phyloP scores from a whole-genome alignment of 2,888 invertebrate species.

The Drosophila planitibia region DNA sequence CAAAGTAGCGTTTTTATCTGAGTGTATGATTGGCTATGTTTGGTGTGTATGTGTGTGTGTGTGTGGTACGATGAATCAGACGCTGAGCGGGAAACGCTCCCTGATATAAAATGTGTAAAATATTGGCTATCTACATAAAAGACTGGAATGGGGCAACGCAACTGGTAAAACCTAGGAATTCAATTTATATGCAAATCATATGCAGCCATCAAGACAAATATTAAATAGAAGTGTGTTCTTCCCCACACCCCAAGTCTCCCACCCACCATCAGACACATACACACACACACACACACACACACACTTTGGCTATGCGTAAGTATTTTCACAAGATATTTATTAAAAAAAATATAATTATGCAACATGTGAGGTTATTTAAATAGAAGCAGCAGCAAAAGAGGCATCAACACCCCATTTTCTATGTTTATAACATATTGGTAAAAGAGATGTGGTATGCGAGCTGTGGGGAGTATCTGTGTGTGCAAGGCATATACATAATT shows the following conservation, averaged over 20 bases:
- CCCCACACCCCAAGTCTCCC: background rate
- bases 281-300: background rate
- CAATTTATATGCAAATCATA: slow-evolving; percentile 82
- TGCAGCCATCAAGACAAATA: slow-evolving; percentile 71
- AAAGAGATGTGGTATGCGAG: background rate
- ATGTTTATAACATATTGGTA: background rate
- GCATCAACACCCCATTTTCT: background rate
- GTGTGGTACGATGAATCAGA: slow-evolving; percentile 50
- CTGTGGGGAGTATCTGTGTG: background rate
- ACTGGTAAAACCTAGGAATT: slow-evolving; percentile 57
- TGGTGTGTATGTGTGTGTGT: slow-evolving; percentile 5
- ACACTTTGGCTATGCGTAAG: slow-evolving; percentile 38
- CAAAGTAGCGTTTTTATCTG: background rate
- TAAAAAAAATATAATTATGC: slow-evolving; percentile 68
- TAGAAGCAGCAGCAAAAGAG: background rate
- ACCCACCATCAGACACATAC: background rate
- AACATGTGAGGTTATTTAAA: slow-evolving; percentile 37
- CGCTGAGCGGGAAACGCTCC: slow-evolving; percentile 1
- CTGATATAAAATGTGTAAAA: slow-evolving; percentile 75
- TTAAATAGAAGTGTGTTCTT: slow-evolving; percentile 32
- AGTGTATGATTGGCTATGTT: slow-evolving; percentile 8
- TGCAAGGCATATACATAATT: background rate
- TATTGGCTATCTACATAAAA: slow-evolving; percentile 66
- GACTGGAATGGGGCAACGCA: slow-evolving; percentile 24
- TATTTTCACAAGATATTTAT: slow-evolving; percentile 75